These are phyloP conservation scores for Bolborhynchus lineola DNA, from an alignment of 2,113 vertebrate genomes.

Conservation along the genomic window DNA sequence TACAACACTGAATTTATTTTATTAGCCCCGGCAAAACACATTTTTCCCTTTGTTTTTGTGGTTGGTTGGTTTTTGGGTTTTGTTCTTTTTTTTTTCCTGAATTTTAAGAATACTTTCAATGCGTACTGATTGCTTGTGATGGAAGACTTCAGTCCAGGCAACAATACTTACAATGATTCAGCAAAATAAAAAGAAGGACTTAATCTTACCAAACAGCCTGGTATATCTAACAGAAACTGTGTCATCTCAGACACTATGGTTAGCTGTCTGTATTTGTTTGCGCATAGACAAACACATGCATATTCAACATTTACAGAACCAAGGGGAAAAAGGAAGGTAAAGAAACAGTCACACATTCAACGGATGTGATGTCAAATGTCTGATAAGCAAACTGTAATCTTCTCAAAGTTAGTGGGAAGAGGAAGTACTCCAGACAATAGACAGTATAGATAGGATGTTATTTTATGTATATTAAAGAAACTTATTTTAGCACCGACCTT, in stretches of 20 bases:
- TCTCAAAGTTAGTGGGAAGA: neutral
- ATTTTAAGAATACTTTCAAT: neutral
- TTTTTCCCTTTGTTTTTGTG: neutral
- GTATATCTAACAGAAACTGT: neutral
- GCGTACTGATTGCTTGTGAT: neutral
- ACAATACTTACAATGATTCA: neutral
- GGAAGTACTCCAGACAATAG: neutral
- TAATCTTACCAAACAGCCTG: neutral
- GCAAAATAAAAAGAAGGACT: neutral
- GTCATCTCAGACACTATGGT: neutral
- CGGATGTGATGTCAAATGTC: neutral
- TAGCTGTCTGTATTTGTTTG: neutral
- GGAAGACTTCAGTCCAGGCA: neutral
- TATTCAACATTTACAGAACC: constrained; percentile 2
- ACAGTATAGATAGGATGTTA: neutral
- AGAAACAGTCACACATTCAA: neutral
- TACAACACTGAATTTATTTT: neutral
- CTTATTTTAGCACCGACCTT: neutral
- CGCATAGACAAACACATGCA: neutral
- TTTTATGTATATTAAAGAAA: neutral
- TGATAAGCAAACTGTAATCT: neutral
- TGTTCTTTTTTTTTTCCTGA: neutral
- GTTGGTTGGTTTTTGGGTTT: neutral
- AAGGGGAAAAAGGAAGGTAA: neutral
- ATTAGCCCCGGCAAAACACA: neutral